Conservation (phyloP, 2,888 invertebrate genomes). For the Harpagoxenus sublaevis region DNA sequence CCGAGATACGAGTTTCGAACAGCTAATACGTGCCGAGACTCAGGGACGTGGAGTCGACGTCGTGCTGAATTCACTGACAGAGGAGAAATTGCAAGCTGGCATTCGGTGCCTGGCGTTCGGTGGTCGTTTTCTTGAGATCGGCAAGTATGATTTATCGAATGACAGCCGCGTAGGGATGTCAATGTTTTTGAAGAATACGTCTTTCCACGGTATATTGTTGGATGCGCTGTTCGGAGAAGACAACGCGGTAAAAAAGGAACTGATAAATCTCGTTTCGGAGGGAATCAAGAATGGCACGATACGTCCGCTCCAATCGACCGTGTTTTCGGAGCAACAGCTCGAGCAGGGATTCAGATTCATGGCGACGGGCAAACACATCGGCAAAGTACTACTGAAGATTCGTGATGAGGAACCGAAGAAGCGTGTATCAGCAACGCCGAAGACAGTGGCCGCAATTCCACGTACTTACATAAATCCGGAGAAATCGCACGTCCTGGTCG, state of each 20-base stretch:
- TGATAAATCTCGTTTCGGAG: constrained; percentile 92
- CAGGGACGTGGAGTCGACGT: constrained; percentile 97
- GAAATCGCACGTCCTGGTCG: constrained; percentile 93
- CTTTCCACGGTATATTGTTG: constrained; percentile 98
- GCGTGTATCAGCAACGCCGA: constrained; percentile 86
- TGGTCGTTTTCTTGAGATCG: constrained; percentile 99
- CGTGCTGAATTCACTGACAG: constrained; percentile 98
- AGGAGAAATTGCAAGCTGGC: constrained; percentile 97
- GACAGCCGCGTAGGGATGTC: constrained; percentile 97
- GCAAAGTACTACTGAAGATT: constrained; percentile 97
- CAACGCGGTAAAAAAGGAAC: constrained; percentile 91
- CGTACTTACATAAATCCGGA: constrained; percentile 94
- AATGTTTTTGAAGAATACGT: constrained; percentile 97
- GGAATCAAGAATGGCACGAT: constrained; percentile 97
- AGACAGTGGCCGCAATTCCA: constrained; percentile 93
- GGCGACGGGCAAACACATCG: constrained; percentile 99
- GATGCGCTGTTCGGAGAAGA: constrained; percentile 95
- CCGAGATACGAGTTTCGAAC: constrained; percentile 96
- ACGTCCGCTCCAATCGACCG: constrained; percentile 94
- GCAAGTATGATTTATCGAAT: constrained; percentile 98
- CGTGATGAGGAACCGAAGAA: constrained; percentile 91
- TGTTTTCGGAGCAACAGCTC: constrained; percentile 94
- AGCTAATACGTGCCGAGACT: constrained; percentile 94
- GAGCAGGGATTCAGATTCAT: constrained; percentile 97
- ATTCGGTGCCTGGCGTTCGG: constrained; percentile 96